Evolutionary conservation across 23 tunicate species (phyloP), one percentile per base, ranked within the genome.

Genomic region (Corella eumyota): DNA sequence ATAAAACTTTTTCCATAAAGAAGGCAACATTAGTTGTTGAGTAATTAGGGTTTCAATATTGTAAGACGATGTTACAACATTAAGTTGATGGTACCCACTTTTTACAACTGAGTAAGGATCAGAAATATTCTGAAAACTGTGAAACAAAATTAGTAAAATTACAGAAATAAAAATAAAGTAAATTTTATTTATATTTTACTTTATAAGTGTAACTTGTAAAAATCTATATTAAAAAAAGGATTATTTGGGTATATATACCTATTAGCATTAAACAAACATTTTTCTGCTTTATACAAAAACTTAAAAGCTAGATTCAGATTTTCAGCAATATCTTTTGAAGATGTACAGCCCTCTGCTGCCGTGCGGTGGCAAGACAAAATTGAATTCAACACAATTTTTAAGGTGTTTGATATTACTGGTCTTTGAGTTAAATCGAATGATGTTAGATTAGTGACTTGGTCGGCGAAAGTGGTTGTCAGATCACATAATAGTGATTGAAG

Each of bases 271-370:
- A 22, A 17, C 0, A 58, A 47, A 25, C 6, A 22, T 17, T 44
- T 28, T 40, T 64, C 76, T 20, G 37, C 38, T 63, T 37, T 29
- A 6, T 28, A 11, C 49, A 79, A 22, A 45, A 62, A 32, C 23
- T n/a, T 0, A 31, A 81, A 46, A 31, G 69, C 68, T 3, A n/a
- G 4, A 3, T 45, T 33, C 27, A 72, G 32, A 59, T 81, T 81
- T 25, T 49, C 25, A 0, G 51, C 35, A 31, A 81, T 6, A 63
- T 81, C 90, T 47, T 47, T 21, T 25, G 32, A 36, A 3, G 56
- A 25, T 1, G 60, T 22, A 66, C 90, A 81, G n/a, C 90, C 90
- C 50, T 81, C 90, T 26, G 90, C 56, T 1, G 90, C 64, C 6
- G 32, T 30, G 30, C 70, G 40, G 26, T 51, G 48, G 32, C 56